A percentile compares a stretch with the other conserved stretches of the same genome.
Conservation (phyloP, 2,888 invertebrate genomes). For the Capitulum mitella region DNA sequence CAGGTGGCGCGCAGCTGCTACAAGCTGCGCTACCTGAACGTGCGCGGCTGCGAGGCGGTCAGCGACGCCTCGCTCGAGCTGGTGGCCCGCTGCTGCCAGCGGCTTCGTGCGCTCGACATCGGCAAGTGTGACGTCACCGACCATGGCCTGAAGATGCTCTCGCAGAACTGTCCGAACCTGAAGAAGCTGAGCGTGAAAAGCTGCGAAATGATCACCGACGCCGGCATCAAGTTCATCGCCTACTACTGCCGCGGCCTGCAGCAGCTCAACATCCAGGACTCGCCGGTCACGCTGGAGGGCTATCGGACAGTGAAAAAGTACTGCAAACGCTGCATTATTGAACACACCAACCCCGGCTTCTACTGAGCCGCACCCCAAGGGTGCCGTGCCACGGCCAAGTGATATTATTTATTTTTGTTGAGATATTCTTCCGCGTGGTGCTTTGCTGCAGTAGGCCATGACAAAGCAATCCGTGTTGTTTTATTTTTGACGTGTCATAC, state of each 20-base stretch:
- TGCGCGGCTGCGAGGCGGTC: constrained; percentile 84
- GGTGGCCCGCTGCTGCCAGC: constrained; percentile 73
- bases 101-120: constrained; percentile 76
- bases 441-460: background rate
- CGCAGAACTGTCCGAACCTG: constrained; percentile 81
- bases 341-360: constrained; percentile 91
- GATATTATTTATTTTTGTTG: constrained; percentile 14
- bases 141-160: constrained; percentile 73
- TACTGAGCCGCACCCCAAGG: constrained; percentile 50
- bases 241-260: constrained; percentile 83
- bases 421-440: background rate
- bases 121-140: constrained; percentile 92
- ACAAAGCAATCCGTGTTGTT: background rate
- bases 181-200: constrained; percentile 82
- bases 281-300: constrained; percentile 78
- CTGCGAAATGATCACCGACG: constrained; percentile 83
- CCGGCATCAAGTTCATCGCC: constrained; percentile 77
- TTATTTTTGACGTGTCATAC: background rate
- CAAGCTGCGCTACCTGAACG: constrained; percentile 70
- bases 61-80: constrained; percentile 88
- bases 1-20: constrained; percentile 80
- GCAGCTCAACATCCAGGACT: constrained; percentile 88
- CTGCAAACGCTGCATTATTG: constrained; percentile 85
- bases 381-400: background rate
- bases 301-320: constrained; percentile 86